Evolutionary conservation across 2,797 vertebrate species (phyloP), one percentile per base, ranked within the genome.

Genomic region (Sphenodon punctatus): DNA sequence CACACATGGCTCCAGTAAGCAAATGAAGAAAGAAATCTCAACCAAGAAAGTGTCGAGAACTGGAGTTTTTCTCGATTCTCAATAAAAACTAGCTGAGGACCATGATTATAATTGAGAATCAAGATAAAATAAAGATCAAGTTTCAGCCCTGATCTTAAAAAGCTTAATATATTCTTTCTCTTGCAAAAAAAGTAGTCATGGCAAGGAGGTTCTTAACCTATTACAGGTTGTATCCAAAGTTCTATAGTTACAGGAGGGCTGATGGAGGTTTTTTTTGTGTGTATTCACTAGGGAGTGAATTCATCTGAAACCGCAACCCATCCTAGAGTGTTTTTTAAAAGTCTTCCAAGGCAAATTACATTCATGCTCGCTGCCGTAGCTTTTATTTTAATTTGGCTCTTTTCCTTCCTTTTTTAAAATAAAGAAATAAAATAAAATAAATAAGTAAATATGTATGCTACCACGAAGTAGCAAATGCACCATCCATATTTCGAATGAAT

Each of bases 391-490:
- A 38, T 23, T 80, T 85, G 55, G 46, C 76, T 36, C 32, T 82
- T 60, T 76, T 71, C 75, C 59, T 3, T 78, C 12, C 16, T 23
- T 55, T 67, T 82, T 77, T 72, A 34, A 43, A 87, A 88, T 36
- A 36, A 34, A 34, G 36, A 36, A 88, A 65, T 90, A n/a, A n/a
- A n/a, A n/a, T n/a, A n/a, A n/a, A n/a, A n/a, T n/a, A n/a, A n/a
- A n/a, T n/a, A n/a, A n/a, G n/a, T n/a, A n/a, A n/a, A n/a, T n/a
- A n/a, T n/a, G n/a, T n/a, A n/a, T n/a, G 49, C 51, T 85, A 90
- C 80, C 70, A 72, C 76, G 81, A 84, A 87, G 27, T 48, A 88
- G 88, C 93, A 95, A 94, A 95, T 94, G 94, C 48, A 75, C 88
- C 74, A 56, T 63, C 89, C 80, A 55, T 84, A 91, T 85, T 93